Percentiles rank a stretch among this genome's conserved stretches.
These are phyloP conservation scores for Formica selysi DNA, from an alignment of 1,140 invertebrate species.

Conservation along the genomic window DNA sequence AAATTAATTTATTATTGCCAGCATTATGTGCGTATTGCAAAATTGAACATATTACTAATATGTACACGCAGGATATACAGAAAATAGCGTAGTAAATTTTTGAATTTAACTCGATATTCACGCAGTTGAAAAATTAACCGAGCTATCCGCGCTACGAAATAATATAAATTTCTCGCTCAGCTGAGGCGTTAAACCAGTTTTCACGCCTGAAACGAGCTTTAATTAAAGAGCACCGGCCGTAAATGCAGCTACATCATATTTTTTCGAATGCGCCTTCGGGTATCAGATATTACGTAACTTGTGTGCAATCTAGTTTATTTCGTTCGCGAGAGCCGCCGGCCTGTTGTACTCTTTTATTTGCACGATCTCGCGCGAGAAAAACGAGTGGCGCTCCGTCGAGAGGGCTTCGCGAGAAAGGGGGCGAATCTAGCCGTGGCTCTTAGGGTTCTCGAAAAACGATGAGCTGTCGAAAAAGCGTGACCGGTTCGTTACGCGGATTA, in stretches of 20 bases:
- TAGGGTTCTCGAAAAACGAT: slow-evolving; percentile 41
- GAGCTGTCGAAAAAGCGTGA: slow-evolving; percentile 61
- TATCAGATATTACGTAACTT: slow-evolving; percentile 58
- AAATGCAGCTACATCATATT: slow-evolving; percentile 62
- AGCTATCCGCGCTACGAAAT: slow-evolving; percentile 34
- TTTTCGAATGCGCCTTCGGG: slow-evolving; percentile 57
- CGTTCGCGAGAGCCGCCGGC: slow-evolving; percentile 39
- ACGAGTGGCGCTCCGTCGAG: slow-evolving; percentile 26
- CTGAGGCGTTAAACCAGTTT: slow-evolving; percentile 64
- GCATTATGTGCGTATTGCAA: not conserved
- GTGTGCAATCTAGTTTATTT: slow-evolving; percentile 57
- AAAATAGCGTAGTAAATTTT: slow-evolving; percentile 37
- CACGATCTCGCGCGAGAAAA: slow-evolving; percentile 29
- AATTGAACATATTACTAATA: slow-evolving; percentile 11
- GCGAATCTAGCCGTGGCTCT: slow-evolving; percentile 24
- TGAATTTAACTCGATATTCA: slow-evolving; percentile 58
- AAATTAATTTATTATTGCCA: slow-evolving; percentile 3
- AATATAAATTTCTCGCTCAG: slow-evolving; percentile 61
- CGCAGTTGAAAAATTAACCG: slow-evolving; percentile 51
- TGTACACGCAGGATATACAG: not conserved
- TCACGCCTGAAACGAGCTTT: slow-evolving; percentile 62
- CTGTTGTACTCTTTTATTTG: slow-evolving; percentile 37
- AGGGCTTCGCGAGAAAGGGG: slow-evolving; percentile 30
- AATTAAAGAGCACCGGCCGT: slow-evolving; percentile 54
- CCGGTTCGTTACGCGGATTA: slow-evolving; percentile 46